Evolutionary conservation across 1,140 invertebrate genomes (phyloP).

Genomic region (Hycleus phaleratus): DNA sequence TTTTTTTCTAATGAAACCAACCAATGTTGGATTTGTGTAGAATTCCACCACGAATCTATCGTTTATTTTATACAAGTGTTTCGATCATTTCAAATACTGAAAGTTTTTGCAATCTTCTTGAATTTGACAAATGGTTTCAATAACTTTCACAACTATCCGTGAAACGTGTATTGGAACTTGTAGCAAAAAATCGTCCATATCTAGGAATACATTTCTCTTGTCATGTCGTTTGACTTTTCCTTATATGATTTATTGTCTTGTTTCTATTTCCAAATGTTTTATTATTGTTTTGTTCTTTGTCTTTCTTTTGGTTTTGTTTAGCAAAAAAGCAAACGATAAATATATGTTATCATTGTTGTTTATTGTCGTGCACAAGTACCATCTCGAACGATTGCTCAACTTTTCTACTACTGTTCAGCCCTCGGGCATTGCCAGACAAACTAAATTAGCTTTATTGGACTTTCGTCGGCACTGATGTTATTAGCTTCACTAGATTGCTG

Average conservation of each 20-base stretch:
- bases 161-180: conserved; percentile 19
- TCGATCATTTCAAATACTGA: neutral
- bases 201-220: conserved; percentile 29
- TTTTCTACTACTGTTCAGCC: conserved; percentile 9
- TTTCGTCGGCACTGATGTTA: conserved; percentile 32
- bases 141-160: conserved; percentile 20
- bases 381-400: conserved; percentile 16
- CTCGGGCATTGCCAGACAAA: conserved; percentile 30
- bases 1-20: no score
- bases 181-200: conserved; percentile 18
- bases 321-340: no score
- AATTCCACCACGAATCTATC: neutral
- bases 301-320: neutral
- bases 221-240: conserved; percentile 25
- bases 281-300: conserved; percentile 10
- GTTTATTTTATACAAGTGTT: neutral
- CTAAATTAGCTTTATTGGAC: conserved; percentile 33
- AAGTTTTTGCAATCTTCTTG: neutral
- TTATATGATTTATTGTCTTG: conserved; percentile 25
- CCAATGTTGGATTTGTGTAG: neutral
- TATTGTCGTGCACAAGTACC: neutral
- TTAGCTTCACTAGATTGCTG: conserved; percentile 33
- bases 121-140: conserved; percentile 31
- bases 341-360: neutral
- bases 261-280: conserved; percentile 12